A percentile compares a stretch with the other conserved stretches of the same genome.
phyloP scores from a whole-genome alignment of 2,888 invertebrate genomes.

The Watsonalla cultraria region DNA sequence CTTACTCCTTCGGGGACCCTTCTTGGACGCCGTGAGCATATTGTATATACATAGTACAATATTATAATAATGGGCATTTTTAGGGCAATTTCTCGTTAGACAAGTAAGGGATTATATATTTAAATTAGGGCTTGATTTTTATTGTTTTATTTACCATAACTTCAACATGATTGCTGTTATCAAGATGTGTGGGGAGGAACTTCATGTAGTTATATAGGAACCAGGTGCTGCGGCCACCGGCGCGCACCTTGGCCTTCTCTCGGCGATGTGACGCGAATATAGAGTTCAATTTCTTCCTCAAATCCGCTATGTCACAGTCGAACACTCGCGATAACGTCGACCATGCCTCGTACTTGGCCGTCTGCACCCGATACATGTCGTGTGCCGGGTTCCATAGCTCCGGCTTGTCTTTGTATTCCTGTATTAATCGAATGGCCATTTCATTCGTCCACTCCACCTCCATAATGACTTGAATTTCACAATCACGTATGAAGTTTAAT shows the following conservation, averaged over 20 bases:
- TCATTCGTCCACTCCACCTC: conserved; percentile 58
- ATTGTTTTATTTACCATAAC: not conserved
- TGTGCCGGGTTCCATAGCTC: conserved; percentile 54
- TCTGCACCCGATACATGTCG: conserved; percentile 44
- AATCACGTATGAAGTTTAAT: conserved; percentile 12
- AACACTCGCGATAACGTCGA: conserved; percentile 46
- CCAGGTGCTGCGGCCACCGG: conserved; percentile 52
- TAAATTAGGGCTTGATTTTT: too few species aligned
- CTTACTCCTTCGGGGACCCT: too few species aligned
- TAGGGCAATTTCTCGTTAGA: too few species aligned
- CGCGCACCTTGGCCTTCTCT: conserved; percentile 53
- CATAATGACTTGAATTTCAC: not conserved
- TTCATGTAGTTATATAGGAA: conserved; percentile 54
- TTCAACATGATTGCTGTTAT: conserved; percentile 11
- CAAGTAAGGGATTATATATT: too few species aligned
- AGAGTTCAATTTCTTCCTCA: conserved; percentile 64
- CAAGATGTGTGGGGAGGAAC: conserved; percentile 53
- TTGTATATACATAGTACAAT: too few species aligned
- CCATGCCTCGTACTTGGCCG: conserved; percentile 59
- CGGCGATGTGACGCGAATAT: conserved; percentile 64
- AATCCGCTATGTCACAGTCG: conserved; percentile 52
- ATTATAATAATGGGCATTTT: too few species aligned
- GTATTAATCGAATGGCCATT: conserved; percentile 42
- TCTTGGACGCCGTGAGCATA: too few species aligned
- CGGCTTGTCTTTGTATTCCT: conserved; percentile 45